These are phyloP conservation scores for Andrena chrysosceles DNA, from an alignment of 2,888 invertebrate genomes.

Conservation along the genomic window DNA sequence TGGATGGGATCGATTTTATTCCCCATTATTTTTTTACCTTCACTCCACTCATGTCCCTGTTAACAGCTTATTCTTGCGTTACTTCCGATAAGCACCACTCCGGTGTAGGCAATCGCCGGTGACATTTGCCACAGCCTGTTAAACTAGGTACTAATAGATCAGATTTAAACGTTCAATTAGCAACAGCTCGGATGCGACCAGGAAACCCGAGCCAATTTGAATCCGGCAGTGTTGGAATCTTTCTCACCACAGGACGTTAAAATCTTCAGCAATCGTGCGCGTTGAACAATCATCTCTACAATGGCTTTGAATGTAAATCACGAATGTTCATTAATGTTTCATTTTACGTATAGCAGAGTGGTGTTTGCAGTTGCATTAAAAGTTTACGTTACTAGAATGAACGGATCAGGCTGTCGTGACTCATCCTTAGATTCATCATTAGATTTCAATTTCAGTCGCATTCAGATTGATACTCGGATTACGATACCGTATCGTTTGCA, in stretches of 20 bases:
- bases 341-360: neutral
- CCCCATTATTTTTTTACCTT: neutral
- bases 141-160: constrained; percentile 43
- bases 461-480: neutral
- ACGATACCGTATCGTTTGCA: neutral
- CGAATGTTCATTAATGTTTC: constrained; percentile 32
- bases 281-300: neutral
- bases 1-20: neutral
- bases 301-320: constrained; percentile 41
- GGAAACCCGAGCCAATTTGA: constrained; percentile 29
- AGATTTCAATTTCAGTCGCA: neutral
- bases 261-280: constrained; percentile 7
- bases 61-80: neutral
- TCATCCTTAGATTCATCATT: neutral
- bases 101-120: neutral
- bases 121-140: constrained; percentile 6
- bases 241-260: neutral
- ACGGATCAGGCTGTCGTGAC: neutral
- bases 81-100: neutral
- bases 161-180: constrained; percentile 63
- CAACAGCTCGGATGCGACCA: constrained; percentile 39
- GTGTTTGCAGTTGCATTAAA: constrained; percentile 1
- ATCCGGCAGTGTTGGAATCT: constrained; percentile 24
- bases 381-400: neutral
- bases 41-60: neutral